These are phyloP conservation scores for Ficedula albicollis DNA, from an alignment of 2,797 vertebrate genomes.

Conservation along the genomic window DNA sequence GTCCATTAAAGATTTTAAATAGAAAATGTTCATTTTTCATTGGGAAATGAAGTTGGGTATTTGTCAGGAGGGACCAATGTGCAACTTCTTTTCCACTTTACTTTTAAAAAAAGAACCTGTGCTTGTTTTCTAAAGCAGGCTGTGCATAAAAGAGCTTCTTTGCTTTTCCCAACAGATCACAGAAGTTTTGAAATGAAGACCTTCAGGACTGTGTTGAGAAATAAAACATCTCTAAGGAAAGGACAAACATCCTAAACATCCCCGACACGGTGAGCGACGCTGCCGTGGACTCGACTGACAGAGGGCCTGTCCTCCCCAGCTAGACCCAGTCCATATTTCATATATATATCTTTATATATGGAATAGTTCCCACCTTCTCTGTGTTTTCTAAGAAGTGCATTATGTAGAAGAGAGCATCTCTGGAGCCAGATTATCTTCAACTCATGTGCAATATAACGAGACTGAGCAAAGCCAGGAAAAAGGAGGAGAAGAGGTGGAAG, in stretches of 20 bases:
- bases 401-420: slow-evolving; percentile 25
- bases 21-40: background rate
- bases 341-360: background rate
- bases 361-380: background rate
- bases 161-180: slow-evolving; percentile 66
- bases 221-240: slow-evolving; percentile 7
- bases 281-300: background rate
- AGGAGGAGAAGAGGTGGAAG: slow-evolving; percentile 16
- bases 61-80: background rate
- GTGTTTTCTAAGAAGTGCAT: slow-evolving; percentile 49
- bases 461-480: background rate
- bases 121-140: background rate
- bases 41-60: background rate
- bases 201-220: slow-evolving; percentile 1
- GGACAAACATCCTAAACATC: background rate
- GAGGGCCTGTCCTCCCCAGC: slow-evolving; percentile 15
- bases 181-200: slow-evolving; percentile 17
- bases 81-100: background rate
- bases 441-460: slow-evolving; percentile 14
- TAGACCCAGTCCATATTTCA: background rate
- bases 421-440: slow-evolving; percentile 23
- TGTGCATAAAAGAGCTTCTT: slow-evolving; percentile 14
- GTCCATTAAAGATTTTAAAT: slow-evolving; percentile 14
- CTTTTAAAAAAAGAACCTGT: background rate
- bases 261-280: background rate